Conservation (phyloP, 2,797 vertebrate genomes). For the Chaunax sp. region DNA sequence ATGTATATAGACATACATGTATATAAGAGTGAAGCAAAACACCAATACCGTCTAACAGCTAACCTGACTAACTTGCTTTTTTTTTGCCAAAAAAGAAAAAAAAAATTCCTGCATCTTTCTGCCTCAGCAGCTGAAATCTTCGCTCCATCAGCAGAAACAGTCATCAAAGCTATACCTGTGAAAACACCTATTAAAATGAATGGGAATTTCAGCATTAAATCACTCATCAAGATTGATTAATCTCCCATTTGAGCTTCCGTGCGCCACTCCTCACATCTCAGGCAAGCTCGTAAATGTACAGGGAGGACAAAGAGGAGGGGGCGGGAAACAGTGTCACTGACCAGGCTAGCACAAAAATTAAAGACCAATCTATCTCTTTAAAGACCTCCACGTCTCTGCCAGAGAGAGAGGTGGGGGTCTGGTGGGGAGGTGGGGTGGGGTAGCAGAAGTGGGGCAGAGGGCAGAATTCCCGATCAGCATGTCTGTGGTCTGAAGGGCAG, state of each 20-base stretch:
- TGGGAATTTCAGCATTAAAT: slow-evolving; percentile 53
- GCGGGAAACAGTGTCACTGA: slow-evolving; percentile 63
- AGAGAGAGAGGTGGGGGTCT: slow-evolving; percentile 20
- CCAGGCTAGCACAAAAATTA: slow-evolving; percentile 72
- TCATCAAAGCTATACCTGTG: slow-evolving; percentile 55
- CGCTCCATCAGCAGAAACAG: slow-evolving; percentile 47
- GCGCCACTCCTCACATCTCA: slow-evolving; percentile 53
- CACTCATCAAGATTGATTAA: slow-evolving; percentile 51
- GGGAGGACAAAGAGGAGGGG: slow-evolving; percentile 55
- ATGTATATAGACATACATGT: background rate
- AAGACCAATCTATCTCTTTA: slow-evolving; percentile 85
- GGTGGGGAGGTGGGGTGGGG: background rate
- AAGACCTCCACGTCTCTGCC: slow-evolving; percentile 72
- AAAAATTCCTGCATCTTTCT: slow-evolving; percentile 42
- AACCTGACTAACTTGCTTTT: slow-evolving; percentile 58
- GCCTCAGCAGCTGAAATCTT: slow-evolving; percentile 55
- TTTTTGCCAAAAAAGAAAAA: slow-evolving; percentile 8
- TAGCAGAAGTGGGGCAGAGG: slow-evolving; percentile 81
- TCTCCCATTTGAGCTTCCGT: slow-evolving; percentile 42
- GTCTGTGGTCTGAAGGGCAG: slow-evolving; percentile 80
- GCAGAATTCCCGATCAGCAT: slow-evolving; percentile 85
- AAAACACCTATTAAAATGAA: slow-evolving; percentile 63
- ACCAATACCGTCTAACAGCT: slow-evolving; percentile 19
- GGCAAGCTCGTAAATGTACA: slow-evolving; percentile 56
- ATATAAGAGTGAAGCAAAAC: no score